Conservation (phyloP, 2,113 vertebrate species). For the Dicerorhinus sumatrensis region DNA sequence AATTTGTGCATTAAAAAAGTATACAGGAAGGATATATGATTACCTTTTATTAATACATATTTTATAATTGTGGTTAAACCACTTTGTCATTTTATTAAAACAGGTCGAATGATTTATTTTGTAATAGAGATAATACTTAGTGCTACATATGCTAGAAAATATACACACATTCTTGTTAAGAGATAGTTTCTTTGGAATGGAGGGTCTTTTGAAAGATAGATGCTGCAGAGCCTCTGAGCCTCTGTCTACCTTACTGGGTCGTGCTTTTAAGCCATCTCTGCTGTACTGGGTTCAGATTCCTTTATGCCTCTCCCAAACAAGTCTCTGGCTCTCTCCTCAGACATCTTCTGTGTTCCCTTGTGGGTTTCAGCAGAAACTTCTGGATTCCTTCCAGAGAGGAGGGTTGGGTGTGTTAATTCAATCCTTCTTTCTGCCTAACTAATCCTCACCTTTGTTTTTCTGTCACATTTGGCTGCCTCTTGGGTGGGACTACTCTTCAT, state of each 20-base stretch:
- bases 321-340: background rate
- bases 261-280: background rate
- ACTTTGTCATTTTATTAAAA: conserved; percentile 2
- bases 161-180: background rate
- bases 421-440: background rate
- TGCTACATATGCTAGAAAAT: background rate
- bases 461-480: background rate
- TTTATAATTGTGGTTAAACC: background rate
- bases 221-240: background rate
- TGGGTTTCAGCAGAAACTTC: background rate
- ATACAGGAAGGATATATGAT: too few relatives aligned
- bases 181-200: background rate
- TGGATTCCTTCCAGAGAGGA: background rate
- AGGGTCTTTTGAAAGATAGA: background rate
- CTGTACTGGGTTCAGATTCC: background rate
- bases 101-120: background rate
- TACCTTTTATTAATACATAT: background rate
- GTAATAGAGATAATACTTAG: background rate
- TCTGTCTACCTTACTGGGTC: rapidly evolving
- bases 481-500: too few relatives aligned
- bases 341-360: background rate
- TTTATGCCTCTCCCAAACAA: background rate
- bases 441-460: background rate
- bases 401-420: background rate
- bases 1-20: background rate